phyloP scores from a whole-genome alignment of 1,140 invertebrate species.

The Sesamia nonagrioides region DNA sequence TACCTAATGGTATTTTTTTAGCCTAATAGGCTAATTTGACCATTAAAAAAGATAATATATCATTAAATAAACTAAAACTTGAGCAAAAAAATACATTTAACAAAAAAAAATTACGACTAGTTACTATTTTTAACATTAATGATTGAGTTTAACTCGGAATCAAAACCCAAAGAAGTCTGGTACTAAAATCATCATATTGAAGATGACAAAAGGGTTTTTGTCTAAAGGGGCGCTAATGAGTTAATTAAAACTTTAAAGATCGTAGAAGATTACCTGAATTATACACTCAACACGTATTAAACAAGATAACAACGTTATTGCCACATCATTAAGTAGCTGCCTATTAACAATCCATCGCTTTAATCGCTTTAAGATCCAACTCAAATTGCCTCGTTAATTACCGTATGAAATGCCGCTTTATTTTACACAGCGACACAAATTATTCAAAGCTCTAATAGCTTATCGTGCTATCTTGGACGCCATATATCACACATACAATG shows the following conservation, averaged over 20 bases:
- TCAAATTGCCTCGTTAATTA: constrained; percentile 31
- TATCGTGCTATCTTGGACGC: constrained; percentile 32
- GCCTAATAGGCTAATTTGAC: too few species aligned
- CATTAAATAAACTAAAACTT: too few species aligned
- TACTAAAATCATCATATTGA: too few species aligned
- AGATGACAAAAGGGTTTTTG: neutral
- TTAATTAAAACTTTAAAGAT: neutral
- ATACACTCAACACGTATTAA: neutral
- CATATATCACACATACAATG: constrained; percentile 52
- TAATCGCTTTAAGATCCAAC: constrained; percentile 19
- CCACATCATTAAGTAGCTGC: neutral
- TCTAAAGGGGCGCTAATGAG: neutral
- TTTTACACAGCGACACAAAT: constrained; percentile 34
- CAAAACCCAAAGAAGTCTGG: too few species aligned
- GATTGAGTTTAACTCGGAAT: too few species aligned
- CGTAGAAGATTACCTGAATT: neutral
- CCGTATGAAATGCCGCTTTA: constrained; percentile 14
- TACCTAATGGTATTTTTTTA: too few species aligned
- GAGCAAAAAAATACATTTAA: too few species aligned
- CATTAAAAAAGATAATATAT: too few species aligned
- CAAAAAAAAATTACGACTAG: too few species aligned
- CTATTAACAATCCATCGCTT: neutral
- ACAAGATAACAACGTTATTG: neutral
- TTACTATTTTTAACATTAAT: too few species aligned
- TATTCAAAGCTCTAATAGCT: constrained; percentile 47